phyloP scores from a whole-genome alignment of 2,888 invertebrate genomes.

The Amphipoea lucens region DNA sequence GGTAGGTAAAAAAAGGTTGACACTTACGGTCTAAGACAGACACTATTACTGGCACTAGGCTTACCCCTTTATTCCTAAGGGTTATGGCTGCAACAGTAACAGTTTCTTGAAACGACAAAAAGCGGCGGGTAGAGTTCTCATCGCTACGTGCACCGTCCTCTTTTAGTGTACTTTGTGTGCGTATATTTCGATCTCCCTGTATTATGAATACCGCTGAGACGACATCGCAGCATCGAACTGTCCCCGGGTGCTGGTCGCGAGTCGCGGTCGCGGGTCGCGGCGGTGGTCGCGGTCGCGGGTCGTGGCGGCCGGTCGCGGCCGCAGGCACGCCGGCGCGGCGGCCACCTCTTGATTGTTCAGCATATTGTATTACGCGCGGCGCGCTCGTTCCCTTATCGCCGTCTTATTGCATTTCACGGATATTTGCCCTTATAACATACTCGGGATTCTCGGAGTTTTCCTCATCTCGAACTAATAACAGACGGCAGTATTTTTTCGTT shows the following conservation, averaged over 20 bases:
- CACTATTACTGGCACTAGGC: not conserved
- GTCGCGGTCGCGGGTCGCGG: not conserved
- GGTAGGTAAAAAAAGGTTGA: not conserved
- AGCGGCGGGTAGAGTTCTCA: not conserved
- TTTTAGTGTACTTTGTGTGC: not conserved
- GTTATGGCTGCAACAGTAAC: no score
- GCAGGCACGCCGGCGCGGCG: not conserved
- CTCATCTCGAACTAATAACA: conserved; percentile 53
- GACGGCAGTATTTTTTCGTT: conserved; percentile 42
- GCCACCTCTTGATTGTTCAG: conserved; percentile 36
- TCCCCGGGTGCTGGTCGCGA: not conserved
- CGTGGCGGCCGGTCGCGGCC: not conserved
- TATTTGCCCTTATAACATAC: conserved; percentile 62
- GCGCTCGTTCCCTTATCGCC: conserved; percentile 30
- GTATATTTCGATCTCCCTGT: not conserved
- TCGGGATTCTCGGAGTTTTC: conserved; percentile 51
- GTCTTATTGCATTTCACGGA: conserved; percentile 63
- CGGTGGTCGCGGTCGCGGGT: not conserved
- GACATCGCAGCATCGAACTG: not conserved
- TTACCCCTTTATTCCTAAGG: not conserved
- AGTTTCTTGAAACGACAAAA: not conserved
- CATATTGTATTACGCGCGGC: conserved; percentile 44
- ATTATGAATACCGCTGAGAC: conserved; percentile 16
- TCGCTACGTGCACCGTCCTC: not conserved
- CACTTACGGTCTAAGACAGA: no score